Base-by-base conservation (phyloP, 2,113 vertebrate genomes). In the Puffinus mauretanicus region DNA sequence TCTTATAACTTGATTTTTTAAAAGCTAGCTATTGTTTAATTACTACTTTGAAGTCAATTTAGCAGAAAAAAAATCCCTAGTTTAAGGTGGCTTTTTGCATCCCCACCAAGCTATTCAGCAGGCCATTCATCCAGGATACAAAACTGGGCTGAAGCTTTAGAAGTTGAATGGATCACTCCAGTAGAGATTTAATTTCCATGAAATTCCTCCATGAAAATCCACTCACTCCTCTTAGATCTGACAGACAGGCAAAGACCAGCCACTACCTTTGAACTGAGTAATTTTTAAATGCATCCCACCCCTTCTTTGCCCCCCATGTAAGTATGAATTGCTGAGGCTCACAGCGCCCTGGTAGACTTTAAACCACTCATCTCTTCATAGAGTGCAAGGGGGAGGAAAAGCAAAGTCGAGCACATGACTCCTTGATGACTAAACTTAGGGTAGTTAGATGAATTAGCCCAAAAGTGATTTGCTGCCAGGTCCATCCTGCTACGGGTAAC, bases 151-250 rank as follows among this genome's bases (percentile, higher is more conserved):
- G 93, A 69, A 93, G 93, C 95, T 95, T 96, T 91, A 77, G 66
- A 75, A 80, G 62, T 4, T 96, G 96, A 97, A 97, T 95, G 89
- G 91, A 70, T 93, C 66, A 9, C 81, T 95, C 93, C 96, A 97
- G 94, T 90, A 85, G 93, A 93, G 97, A 91, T 85, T 95, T 97
- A 97, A 96, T 97, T 96, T 96, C 94, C 96, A 94, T 96, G 93
- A 97, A 96, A 96, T 96, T 97, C 96, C 94, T 94, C 75, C 93
- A 42, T 91, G 89, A 95, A 96, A 97, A 91, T 82, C 83, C 86
- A 95, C 94, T 96, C 92, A 57, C 82, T 95, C 67, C 89, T 75
- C 67, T 94, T 26, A 96, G 83, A 93, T 85, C 91, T 94, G 95
- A 94, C 81, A 71, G 95, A 76, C 91, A 82, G 62, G 80, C 97